phyloP scores from a whole-genome alignment of 2,113 vertebrate genomes.

The Otocyon megalotis region DNA sequence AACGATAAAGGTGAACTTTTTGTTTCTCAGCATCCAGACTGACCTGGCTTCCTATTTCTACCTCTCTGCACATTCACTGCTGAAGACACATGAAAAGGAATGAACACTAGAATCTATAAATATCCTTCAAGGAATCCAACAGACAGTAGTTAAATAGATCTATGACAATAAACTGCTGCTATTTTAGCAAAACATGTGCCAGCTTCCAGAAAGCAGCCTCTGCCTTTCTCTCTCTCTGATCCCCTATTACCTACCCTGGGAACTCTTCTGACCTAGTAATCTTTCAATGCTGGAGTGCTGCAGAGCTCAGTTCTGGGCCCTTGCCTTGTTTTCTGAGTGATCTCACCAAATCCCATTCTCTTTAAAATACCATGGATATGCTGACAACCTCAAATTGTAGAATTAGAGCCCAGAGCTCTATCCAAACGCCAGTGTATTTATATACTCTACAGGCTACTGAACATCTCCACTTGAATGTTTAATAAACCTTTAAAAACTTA shows the following conservation, averaged over 20 bases:
- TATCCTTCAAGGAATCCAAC: neutral
- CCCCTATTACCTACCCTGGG: too few species aligned
- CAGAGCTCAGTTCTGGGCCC: fast-evolving
- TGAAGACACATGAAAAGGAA: neutral
- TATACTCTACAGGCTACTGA: neutral
- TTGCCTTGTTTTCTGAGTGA: neutral
- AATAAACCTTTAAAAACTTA: neutral
- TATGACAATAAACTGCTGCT: neutral
- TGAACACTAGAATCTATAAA: neutral
- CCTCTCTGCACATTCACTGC: neutral
- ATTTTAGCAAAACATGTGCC: neutral
- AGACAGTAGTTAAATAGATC: neutral
- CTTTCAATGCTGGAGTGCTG: neutral
- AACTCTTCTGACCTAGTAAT: neutral
- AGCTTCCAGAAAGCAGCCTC: neutral
- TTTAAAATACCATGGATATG: neutral
- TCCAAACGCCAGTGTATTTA: neutral
- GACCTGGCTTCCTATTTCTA: neutral
- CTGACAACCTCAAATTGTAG: neutral
- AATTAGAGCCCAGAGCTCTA: neutral
- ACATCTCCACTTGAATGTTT: neutral
- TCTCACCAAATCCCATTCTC: neutral
- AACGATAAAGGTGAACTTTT: neutral
- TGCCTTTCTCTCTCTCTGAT: neutral
- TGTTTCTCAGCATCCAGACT: neutral